Evolutionary conservation across 2,113 vertebrate genomes (phyloP).

Genomic region (Spheniscus mendiculus): DNA sequence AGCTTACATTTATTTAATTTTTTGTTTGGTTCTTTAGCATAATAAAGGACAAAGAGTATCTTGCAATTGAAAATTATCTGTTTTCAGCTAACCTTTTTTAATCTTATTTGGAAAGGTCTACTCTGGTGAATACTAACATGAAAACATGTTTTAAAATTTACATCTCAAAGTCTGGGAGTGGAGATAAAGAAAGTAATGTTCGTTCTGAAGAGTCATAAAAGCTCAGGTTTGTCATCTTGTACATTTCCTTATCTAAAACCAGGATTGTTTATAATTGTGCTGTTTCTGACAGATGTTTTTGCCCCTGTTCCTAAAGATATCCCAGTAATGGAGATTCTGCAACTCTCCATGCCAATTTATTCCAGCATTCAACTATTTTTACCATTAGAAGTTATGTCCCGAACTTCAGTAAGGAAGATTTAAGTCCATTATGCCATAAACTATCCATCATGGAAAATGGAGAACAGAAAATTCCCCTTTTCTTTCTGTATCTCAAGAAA

Average conservation of each 20-base stretch:
- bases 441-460: background rate
- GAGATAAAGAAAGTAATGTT: background rate
- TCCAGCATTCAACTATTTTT: background rate
- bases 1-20: background rate
- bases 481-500: background rate
- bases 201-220: background rate
- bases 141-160: background rate
- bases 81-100: background rate
- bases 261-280: background rate
- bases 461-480: background rate
- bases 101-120: background rate
- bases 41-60: background rate
- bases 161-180: background rate
- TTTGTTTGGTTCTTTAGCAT: background rate
- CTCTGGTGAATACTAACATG: background rate
- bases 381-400: background rate
- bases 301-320: background rate
- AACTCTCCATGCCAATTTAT: background rate
- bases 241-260: background rate
- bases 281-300: background rate
- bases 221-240: background rate
- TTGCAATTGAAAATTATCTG: background rate
- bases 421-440: background rate
- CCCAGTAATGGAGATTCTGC: background rate
- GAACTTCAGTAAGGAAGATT: background rate